phyloP scores from a whole-genome alignment of 2,888 invertebrate species.

The Drosophila subquinaria region DNA sequence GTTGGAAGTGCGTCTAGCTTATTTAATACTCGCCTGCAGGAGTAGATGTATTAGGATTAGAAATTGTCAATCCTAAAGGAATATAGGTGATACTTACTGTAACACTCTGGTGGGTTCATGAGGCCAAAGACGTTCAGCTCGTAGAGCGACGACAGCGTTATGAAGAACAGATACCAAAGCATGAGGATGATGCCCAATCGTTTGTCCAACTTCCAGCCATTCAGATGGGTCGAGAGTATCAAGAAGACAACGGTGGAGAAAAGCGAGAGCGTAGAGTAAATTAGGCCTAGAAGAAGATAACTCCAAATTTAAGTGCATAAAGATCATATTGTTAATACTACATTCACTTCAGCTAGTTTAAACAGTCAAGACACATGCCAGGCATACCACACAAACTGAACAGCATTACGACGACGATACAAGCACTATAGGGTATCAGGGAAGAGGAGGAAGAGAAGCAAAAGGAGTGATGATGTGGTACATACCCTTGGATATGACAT shows the following conservation, averaged over 20 bases:
- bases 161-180: conserved; percentile 97
- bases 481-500: conserved; percentile 96
- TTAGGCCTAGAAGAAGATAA: conserved; percentile 88
- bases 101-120: conserved; percentile 91
- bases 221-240: conserved; percentile 95
- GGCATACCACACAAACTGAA: conserved; percentile 56
- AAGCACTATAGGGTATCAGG: conserved; percentile 6
- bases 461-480: conserved; percentile 34
- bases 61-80: neutral
- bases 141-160: conserved; percentile 95
- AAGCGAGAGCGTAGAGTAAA: conserved; percentile 96
- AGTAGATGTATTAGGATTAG: neutral
- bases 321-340: neutral
- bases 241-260: conserved; percentile 97
- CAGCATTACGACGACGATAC: conserved; percentile 43
- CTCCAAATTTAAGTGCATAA: conserved; percentile 26
- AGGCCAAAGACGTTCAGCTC: conserved; percentile 97
- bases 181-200: conserved; percentile 95
- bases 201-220: conserved; percentile 97
- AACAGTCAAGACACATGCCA: conserved; percentile 67
- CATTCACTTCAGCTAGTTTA: conserved; percentile 32
- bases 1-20: conserved; percentile 62
- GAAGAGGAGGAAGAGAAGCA: neutral
- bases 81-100: conserved; percentile 76
- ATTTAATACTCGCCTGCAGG: conserved; percentile 62